Percentiles rank a stretch among this genome's conserved stretches.
Conservation (phyloP, 2,797 vertebrate genomes). For the Microhierax caerulescens region DNA sequence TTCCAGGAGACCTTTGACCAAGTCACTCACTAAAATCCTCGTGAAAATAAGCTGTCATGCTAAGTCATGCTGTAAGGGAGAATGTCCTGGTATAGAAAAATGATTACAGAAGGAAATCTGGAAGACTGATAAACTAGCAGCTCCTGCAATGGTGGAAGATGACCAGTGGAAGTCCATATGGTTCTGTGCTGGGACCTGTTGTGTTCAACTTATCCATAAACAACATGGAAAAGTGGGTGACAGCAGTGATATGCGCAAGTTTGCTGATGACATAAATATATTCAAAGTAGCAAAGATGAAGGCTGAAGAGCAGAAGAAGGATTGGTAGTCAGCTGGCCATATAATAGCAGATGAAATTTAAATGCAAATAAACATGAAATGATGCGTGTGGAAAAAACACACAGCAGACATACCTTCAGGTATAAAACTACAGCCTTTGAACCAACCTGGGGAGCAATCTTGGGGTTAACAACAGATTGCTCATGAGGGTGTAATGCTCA, state of each 20-base stretch:
- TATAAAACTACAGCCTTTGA: background rate
- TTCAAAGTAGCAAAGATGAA: background rate
- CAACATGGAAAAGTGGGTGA: background rate
- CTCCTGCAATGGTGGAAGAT: background rate
- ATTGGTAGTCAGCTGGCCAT: background rate
- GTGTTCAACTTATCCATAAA: background rate
- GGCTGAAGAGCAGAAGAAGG: background rate
- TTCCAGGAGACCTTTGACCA: background rate
- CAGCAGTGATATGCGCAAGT: background rate
- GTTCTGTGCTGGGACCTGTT: background rate
- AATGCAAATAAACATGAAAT: background rate
- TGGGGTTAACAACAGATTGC: background rate
- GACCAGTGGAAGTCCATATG: background rate
- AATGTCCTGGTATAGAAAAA: background rate
- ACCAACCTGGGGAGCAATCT: background rate
- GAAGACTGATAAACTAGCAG: background rate
- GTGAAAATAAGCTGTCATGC: background rate
- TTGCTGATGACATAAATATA: background rate
- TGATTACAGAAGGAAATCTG: background rate
- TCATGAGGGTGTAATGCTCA: background rate
- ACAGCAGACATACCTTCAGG: background rate
- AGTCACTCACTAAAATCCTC: background rate
- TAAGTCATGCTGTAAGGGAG: background rate
- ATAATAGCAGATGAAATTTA: background rate
- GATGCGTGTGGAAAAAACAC: background rate